Evolutionary conservation across 2,113 vertebrate species (phyloP), one percentile per base, ranked within the genome.

Genomic region (Lichenostomus cassidix): DNA sequence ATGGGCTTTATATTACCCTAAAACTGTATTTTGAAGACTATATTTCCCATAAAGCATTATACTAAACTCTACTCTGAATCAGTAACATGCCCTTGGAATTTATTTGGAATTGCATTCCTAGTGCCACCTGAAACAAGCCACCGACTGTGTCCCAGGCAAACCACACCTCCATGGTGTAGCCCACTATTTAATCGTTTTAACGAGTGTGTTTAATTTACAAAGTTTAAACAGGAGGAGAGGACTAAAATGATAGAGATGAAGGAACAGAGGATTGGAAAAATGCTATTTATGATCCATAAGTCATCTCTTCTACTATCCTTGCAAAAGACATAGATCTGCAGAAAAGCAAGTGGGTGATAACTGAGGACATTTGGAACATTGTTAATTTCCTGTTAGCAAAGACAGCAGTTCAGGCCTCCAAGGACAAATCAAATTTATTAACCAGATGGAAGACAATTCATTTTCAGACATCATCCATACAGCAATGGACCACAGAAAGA

Each of bases 361-460:
- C 21, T 68, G 52, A 42, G 71, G 89, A 87, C 89, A 84, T 69
- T 87, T 87, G 81, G 83, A 93, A 83, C 31, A 71, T 10, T 83
- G 67, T 65, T 95, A 88, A 90, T 83, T 88, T 92, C 77, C 92
- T 97, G 39, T 52, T 70, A 86, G 91, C 49, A 77, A 74, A 95
- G 39, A 55, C 89, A 95, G 87, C 76, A 92, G 62, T 79, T 91
- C 53, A 91, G 29, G 63, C 50, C 76, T 83, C 85, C 63, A 80
- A 83, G 41, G 88, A 95, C 64, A 94, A 86, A 94, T 92, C 33
- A 89, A 29, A 68, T 83, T 63, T 97, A 76, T 93, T 68, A 88
- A 83, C 56, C 90, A 96, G 68, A 90, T 86, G 88, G 95, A 95
- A 92, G 49, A 89, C 56, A 93, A 83, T 94, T 93, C 21, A 58